phyloP scores from a whole-genome alignment of 2,797 vertebrate genomes.

The Syncerus caffer region DNA sequence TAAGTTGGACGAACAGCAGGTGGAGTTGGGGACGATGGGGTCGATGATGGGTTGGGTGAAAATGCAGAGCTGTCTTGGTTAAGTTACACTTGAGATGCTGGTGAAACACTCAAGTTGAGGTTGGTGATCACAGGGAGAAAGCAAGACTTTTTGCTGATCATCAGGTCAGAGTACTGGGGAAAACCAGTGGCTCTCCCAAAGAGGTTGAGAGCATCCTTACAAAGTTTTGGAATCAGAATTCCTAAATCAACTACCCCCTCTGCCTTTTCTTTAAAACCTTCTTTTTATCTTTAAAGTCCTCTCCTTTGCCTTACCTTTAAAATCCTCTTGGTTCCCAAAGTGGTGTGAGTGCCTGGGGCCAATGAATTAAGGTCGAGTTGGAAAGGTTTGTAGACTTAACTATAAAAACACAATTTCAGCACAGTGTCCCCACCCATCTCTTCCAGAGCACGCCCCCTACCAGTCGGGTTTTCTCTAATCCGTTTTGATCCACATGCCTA shows the following conservation, averaged over 20 bases:
- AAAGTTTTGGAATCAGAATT: background rate
- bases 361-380: conserved; percentile 12
- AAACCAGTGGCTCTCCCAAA: background rate
- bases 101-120: background rate
- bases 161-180: background rate
- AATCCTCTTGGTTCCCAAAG: background rate
- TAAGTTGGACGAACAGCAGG: background rate
- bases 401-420: background rate
- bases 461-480: background rate
- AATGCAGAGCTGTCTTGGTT: background rate
- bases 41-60: background rate
- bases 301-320: background rate
- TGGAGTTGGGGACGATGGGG: too few species aligned
- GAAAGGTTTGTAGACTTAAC: background rate
- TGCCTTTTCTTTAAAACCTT: background rate
- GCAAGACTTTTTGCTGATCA: background rate
- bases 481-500: background rate
- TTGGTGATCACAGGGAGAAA: background rate
- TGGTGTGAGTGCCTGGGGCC: background rate
- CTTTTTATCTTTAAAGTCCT: background rate
- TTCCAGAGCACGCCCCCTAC: background rate
- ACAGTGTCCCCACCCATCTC: background rate
- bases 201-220: background rate
- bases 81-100: background rate
- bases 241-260: background rate